phyloP scores from a whole-genome alignment of 2,888 invertebrate species.

The Andrena bicolor region DNA sequence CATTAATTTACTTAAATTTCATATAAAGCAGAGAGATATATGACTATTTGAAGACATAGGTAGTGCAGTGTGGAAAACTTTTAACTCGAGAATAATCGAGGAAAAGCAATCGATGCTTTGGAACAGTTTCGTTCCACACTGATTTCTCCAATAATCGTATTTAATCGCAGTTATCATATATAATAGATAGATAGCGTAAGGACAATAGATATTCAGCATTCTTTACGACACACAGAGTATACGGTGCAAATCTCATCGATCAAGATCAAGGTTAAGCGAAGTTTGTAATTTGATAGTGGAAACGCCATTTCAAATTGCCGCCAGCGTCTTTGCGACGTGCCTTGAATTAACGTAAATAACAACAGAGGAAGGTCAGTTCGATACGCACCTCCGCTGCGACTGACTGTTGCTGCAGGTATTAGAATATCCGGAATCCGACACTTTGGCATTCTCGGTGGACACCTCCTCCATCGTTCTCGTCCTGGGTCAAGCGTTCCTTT shows the following conservation, averaged over 20 bases:
- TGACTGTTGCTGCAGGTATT: slow-evolving; percentile 94
- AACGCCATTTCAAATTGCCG: slow-evolving; percentile 29
- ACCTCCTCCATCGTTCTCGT: slow-evolving; percentile 69
- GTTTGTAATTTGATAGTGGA: slow-evolving; percentile 12
- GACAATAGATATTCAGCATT: background rate
- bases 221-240: background rate
- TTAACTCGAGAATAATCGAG: background rate
- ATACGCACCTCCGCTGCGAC: slow-evolving; percentile 90
- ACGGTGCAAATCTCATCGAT: background rate
- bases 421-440: slow-evolving; percentile 93
- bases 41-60: too few relatives aligned
- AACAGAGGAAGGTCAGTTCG: slow-evolving; percentile 32
- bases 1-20: background rate
- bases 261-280: background rate
- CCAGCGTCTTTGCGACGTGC: background rate
- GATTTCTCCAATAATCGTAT: background rate
- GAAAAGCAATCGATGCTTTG: background rate
- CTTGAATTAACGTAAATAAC: background rate
- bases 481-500: slow-evolving; percentile 1
- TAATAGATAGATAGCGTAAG: background rate
- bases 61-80: background rate
- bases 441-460: slow-evolving; percentile 86
- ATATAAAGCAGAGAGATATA: background rate
- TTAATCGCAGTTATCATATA: background rate
- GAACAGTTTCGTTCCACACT: background rate